Evolutionary conservation across 2,113 vertebrate species (phyloP), one percentile per base, ranked within the genome.

Genomic region (Erythrocercus mccallii): DNA sequence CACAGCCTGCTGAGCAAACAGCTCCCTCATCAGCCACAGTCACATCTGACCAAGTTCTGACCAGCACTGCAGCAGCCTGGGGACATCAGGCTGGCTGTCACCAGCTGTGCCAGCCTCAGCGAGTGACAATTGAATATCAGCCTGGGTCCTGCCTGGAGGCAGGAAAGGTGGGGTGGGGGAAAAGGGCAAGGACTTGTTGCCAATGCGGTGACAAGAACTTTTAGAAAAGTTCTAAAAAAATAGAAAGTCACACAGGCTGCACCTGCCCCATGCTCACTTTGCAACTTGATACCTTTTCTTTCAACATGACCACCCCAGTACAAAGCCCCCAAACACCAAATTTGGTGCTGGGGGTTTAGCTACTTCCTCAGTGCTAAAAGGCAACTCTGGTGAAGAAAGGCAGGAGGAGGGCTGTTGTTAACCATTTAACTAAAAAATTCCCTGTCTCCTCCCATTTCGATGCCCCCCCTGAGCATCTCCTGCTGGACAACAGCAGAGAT

Each of bases 21-120:
- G 66, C 81, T 92, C 78, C 65, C 84, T 54, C 3, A 0, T 28
- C 91, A 94, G 42, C 5, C 2, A 15, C 81, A 13, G 40, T 42
- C 78, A 72, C 6, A 0, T 69, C 66, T 51, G 61, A 60, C 11
- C 80, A 71, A 72, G 5, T 0, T 69, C 66, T 51, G 61, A 60
- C 11, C 80, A 71, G 74, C 91, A 11, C 51, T 68, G 76, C 85
- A 88, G 50, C 90, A 80, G 48, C 90, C 90, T 40, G 38, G 57
- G 83, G 78, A 68, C 53, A 38, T 28, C 0, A 0, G 82, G 4
- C 25, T 23, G 56, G 56, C 33, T 23, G 85, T 50, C 2, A 1
- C 58, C 5, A 1, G 20, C 80, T 11, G 5, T 76, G 61, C 45
- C 74, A 51, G 58, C 45, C 71, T 54, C 10, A n/a, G 35, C 68